Conservation (phyloP, 2,797 vertebrate species). For the Lepilemur septentrionalis region DNA sequence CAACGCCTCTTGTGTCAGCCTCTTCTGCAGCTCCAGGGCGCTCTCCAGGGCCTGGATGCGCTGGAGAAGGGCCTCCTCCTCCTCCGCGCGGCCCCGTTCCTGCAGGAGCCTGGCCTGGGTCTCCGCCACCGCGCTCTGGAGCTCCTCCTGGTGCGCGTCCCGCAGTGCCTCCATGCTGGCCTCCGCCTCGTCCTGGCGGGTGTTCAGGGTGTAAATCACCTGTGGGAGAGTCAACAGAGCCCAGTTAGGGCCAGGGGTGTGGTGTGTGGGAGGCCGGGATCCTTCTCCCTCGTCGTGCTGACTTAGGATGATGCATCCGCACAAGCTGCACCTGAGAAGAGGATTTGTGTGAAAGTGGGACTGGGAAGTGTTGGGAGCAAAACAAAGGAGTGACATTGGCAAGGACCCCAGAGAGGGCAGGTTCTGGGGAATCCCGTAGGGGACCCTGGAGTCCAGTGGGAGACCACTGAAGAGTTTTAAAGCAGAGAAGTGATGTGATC, state of each 20-base stretch:
- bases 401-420: background rate
- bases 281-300: no score
- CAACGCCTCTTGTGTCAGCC: slow-evolving; percentile 88
- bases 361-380: background rate
- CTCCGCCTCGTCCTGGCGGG: slow-evolving; percentile 95
- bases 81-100: slow-evolving; percentile 76
- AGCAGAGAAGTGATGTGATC: no score
- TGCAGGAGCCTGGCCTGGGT: slow-evolving; percentile 84
- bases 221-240: slow-evolving; percentile 63
- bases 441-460: background rate
- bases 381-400: background rate
- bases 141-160: slow-evolving; percentile 91
- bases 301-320: no score
- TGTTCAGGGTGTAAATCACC: slow-evolving; percentile 97
- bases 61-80: slow-evolving; percentile 86
- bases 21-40: slow-evolving; percentile 91
- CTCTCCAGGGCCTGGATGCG: slow-evolving; percentile 91
- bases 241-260: background rate
- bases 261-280: rapidly evolving
- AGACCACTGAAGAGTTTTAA: background rate
- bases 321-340: background rate
- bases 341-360: background rate
- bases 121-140: slow-evolving; percentile 90
- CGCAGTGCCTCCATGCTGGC: slow-evolving; percentile 89
- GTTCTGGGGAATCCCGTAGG: no score